Percentiles rank a stretch among this genome's conserved stretches.
These are phyloP conservation scores for Tricholaema leucomelas DNA, from an alignment of 2,113 vertebrate genomes.

Conservation along the genomic window DNA sequence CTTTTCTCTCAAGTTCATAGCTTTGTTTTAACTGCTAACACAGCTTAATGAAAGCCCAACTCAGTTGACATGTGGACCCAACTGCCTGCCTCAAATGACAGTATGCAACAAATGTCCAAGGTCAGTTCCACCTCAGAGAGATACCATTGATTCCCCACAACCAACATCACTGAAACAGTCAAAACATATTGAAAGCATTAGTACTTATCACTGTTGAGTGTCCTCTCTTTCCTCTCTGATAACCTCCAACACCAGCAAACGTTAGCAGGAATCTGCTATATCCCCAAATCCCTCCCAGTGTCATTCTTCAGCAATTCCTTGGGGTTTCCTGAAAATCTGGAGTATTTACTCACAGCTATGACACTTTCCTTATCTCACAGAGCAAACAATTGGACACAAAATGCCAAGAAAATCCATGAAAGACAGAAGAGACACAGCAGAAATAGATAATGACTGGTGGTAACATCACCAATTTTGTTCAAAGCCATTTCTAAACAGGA, in stretches of 20 bases:
- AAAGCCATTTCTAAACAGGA: not conserved
- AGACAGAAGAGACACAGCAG: not conserved
- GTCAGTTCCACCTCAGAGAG: not conserved
- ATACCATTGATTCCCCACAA: not conserved
- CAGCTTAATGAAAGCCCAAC: not conserved
- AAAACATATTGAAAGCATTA: not conserved
- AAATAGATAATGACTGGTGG: not conserved
- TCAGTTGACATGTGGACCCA: not conserved
- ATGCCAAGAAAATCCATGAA: not conserved
- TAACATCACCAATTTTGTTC: not conserved
- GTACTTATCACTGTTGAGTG: not conserved
- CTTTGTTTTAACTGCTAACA: constrained; percentile 45
- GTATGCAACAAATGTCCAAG: not conserved
- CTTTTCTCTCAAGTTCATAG: not conserved
- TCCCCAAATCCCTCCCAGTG: not conserved
- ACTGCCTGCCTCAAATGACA: not conserved
- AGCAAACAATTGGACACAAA: not conserved
- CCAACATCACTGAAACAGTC: not conserved
- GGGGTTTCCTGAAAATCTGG: not conserved
- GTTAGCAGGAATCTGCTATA: not conserved
- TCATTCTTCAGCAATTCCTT: not conserved
- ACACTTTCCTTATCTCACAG: not conserved
- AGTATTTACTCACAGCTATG: not conserved
- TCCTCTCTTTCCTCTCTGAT: not conserved
- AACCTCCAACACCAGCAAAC: not conserved